phyloP scores from a whole-genome alignment of 64 coral and sea anemone genomes.

The Porites australiensis region DNA sequence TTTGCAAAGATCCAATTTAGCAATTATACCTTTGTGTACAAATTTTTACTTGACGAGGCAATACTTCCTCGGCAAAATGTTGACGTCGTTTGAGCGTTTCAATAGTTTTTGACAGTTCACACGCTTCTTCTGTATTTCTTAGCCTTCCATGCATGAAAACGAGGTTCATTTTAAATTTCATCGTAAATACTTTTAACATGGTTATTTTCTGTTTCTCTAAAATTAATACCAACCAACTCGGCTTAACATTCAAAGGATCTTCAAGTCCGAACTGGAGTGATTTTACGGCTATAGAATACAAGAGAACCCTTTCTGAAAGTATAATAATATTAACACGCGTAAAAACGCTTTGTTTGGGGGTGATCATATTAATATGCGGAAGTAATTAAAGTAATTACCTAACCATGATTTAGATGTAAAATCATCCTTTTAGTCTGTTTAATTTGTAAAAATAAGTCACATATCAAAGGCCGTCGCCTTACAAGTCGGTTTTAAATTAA shows the following conservation, averaged over 20 bases:
- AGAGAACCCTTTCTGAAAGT: not conserved
- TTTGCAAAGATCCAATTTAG: slow-evolving; percentile 51
- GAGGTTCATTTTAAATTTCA: not conserved
- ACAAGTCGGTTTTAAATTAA: not conserved
- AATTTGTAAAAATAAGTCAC: not conserved
- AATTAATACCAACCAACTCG: too few species aligned
- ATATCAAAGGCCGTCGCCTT: not conserved
- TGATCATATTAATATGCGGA: slow-evolving; percentile 4
- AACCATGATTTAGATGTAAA: not conserved
- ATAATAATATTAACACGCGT: not conserved
- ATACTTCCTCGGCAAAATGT: slow-evolving; percentile 35
- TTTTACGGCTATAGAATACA: not conserved
- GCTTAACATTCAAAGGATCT: too few species aligned
- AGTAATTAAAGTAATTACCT: not conserved
- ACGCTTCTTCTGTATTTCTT: not conserved
- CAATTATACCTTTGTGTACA: slow-evolving; percentile 19
- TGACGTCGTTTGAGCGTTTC: not conserved
- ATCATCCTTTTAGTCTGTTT: slow-evolving; percentile 12
- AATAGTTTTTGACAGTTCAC: not conserved
- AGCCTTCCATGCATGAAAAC: not conserved
- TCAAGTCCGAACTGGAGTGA: not conserved
- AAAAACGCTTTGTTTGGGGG: not conserved
- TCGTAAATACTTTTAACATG: not conserved
- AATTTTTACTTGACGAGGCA: slow-evolving; percentile 14
- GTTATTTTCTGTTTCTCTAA: too few species aligned